phyloP scores from a whole-genome alignment of 2,113 vertebrate species.

The Rhodinocichla rosea region DNA sequence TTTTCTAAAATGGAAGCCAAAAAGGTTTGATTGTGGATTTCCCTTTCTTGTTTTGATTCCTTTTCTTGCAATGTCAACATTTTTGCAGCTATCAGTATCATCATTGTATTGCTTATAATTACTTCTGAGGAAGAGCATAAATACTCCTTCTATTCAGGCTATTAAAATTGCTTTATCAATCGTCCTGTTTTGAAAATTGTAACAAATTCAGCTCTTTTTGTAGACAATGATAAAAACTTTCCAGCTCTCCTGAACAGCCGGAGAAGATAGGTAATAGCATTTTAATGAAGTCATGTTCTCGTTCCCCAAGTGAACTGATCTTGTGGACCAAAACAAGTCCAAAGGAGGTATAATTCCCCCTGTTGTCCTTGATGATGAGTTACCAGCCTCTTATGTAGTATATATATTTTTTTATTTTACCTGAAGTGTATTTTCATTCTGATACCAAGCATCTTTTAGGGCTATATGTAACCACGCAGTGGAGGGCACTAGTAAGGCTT shows the following conservation, averaged over 20 bases:
- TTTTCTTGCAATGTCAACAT: slow-evolving; percentile 21
- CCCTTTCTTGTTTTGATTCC: slow-evolving; percentile 9
- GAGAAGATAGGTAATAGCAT: neutral
- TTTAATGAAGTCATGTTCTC: neutral
- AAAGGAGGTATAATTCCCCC: neutral
- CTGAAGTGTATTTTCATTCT: neutral
- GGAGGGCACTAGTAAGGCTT: neutral
- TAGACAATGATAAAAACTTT: slow-evolving; percentile 8
- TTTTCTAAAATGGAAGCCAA: slow-evolving; percentile 57
- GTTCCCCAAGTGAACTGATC: neutral
- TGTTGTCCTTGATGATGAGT: neutral
- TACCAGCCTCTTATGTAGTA: neutral
- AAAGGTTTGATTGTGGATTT: slow-evolving; percentile 32
- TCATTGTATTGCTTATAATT: slow-evolving; percentile 61
- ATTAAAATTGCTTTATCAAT: slow-evolving; percentile 55
- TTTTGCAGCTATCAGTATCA: slow-evolving; percentile 23
- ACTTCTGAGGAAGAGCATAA: slow-evolving; percentile 28
- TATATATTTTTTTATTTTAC: neutral
- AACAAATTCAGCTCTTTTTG: slow-evolving; percentile 28
- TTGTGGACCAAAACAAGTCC: neutral
- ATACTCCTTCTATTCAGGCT: slow-evolving; percentile 51
- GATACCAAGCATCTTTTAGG: neutral
- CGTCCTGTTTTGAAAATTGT: slow-evolving; percentile 43
- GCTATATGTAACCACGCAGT: neutral
- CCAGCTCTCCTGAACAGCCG: neutral